Evolutionary conservation across 2,797 vertebrate genomes (phyloP), one percentile per base, ranked within the genome.

Genomic region (Varecia variegata): DNA sequence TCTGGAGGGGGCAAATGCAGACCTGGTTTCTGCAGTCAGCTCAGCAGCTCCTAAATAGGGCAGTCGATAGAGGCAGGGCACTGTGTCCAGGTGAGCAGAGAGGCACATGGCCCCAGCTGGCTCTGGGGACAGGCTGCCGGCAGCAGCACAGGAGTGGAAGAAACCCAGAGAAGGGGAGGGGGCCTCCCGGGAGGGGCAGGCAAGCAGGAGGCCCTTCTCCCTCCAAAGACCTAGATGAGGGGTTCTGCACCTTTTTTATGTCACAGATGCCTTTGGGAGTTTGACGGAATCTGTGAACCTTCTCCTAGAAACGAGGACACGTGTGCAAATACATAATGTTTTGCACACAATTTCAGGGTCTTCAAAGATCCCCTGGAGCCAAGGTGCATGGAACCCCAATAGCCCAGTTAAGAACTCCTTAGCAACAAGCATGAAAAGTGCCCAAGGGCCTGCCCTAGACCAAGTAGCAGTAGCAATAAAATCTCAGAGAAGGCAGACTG

Each of bases 11-110:
- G 17, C 43, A 54, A 81, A 40, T 21, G 47, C 94, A 85, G 93
- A 6, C 60, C 60, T 85, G 65, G 56, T 95, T 85, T 91, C 82
- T 94, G 94, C 94, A 45, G 60, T 91, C 38, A 0, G 2, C 58
- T 97, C 80, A 87, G 89, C 70, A 94, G 86, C 94, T 96, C 93
- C 79, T 98, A 98, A 98, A 93, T 98, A 97, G 98, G 98, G 97
- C 98, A 98, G 98, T 98, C 94, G 47, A 97, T 96, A 97, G 97
- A 93, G 88, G 95, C 92, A 40, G 30, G 30, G 95, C 58, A 47
- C 90, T 47, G 62, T 81, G 97, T 81, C 95, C 82, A 94, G 95
- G 95, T 95, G 95, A 94, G 81, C 94, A 56, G 45, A 85, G 76
- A 94, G 67, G 93, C 92, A 79, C 96, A 73, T 3, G 30, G 86